Conservation (phyloP, 1,140 invertebrate genomes). For the Procambarus virginalis region DNA sequence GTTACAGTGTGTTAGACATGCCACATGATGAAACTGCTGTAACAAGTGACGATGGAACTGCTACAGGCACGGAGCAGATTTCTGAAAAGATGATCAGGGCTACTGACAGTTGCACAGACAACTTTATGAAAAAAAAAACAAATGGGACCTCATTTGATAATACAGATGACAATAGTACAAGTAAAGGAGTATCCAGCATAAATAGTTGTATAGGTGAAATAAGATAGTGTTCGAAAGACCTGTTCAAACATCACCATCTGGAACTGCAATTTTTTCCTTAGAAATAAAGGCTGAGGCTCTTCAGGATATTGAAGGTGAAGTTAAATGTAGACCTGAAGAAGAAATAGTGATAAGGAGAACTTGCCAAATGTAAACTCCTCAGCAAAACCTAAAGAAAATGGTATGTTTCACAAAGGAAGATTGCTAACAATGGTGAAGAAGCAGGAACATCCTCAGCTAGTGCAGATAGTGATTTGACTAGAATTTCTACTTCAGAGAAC, state of each 20-base stretch:
- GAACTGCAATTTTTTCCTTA: neutral
- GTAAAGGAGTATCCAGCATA: neutral
- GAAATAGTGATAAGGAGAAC: conserved; percentile 65
- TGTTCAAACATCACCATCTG: neutral
- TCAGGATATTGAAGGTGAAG: neutral
- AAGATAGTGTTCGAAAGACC: neutral
- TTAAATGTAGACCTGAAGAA: conserved; percentile 23
- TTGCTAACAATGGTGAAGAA: neutral
- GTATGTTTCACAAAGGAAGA: neutral
- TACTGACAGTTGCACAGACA: neutral
- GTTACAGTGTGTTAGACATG: neutral
- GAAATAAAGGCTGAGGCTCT: neutral
- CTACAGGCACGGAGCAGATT: neutral
- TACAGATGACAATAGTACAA: neutral
- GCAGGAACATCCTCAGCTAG: conserved; percentile 6
- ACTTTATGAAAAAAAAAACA: neutral
- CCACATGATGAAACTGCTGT: neutral
- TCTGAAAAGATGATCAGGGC: neutral
- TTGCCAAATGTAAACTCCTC: neutral
- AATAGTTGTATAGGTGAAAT: neutral
- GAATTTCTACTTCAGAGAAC: neutral
- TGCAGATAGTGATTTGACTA: neutral
- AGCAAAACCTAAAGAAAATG: conserved; percentile 20
- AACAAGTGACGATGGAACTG: neutral
- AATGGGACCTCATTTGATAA: neutral